These are phyloP conservation scores for Anolis sagrei DNA, from an alignment of 2,113 vertebrate species.

Conservation along the genomic window DNA sequence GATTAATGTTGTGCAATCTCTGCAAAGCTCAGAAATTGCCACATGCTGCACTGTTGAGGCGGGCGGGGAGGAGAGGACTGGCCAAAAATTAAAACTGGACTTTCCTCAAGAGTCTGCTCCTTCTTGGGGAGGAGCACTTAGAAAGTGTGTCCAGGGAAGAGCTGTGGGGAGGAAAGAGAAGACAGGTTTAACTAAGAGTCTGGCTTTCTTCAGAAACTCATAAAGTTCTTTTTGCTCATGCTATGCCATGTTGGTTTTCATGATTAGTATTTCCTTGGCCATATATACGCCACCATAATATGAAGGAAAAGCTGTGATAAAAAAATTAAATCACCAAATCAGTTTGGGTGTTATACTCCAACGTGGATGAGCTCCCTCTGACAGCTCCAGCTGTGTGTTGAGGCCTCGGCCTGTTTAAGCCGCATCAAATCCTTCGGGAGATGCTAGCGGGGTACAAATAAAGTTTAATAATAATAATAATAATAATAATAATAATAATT, in stretches of 20 bases:
- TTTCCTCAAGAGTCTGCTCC: background rate
- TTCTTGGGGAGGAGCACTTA: background rate
- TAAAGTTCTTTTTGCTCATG: background rate
- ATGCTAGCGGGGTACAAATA: too few species aligned
- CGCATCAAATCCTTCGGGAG: too few species aligned
- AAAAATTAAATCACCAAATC: background rate
- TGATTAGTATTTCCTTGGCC: too few species aligned
- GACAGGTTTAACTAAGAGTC: background rate
- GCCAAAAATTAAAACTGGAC: background rate
- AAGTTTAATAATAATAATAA: too few species aligned
- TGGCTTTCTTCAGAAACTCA: background rate
- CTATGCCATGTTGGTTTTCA: background rate
- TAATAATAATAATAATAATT: too few species aligned
- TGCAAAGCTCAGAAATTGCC: conserved; percentile 48
- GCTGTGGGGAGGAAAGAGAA: background rate
- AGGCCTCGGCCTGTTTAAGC: too few species aligned
- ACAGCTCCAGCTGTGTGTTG: too few species aligned
- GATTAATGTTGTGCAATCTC: conserved; percentile 38
- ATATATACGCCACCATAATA: background rate
- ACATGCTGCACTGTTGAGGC: conserved; percentile 35
- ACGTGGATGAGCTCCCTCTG: too few species aligned
- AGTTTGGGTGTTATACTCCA: too few species aligned
- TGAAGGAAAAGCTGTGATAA: background rate
- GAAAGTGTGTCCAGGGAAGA: background rate
- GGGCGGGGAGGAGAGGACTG: background rate